Percentiles rank a stretch among this genome's conserved stretches.
Conservation (phyloP, 2,888 invertebrate genomes). For the Diarsia dahlii region DNA sequence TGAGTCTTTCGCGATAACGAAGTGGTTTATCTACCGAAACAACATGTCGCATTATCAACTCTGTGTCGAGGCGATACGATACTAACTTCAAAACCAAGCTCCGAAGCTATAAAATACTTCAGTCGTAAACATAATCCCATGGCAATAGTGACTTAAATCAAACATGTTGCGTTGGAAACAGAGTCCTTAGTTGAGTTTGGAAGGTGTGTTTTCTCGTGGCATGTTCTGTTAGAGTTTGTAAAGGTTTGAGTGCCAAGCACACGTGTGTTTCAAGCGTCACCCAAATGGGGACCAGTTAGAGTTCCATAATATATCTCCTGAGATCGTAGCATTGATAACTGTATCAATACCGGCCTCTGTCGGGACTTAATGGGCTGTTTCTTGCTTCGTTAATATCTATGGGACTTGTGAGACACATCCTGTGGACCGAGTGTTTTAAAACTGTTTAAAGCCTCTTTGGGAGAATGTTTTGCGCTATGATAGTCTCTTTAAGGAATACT, state of each 20-base stretch:
- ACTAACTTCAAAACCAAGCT: slow-evolving; percentile 56
- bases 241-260: slow-evolving; percentile 82
- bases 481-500: slow-evolving; percentile 3
- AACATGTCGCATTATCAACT: slow-evolving; percentile 59
- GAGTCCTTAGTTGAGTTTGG: slow-evolving; percentile 43
- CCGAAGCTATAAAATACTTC: slow-evolving; percentile 78
- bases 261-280: slow-evolving; percentile 88
- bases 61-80: slow-evolving; percentile 66
- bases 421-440: slow-evolving; percentile 55
- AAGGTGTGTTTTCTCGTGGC: slow-evolving; percentile 69
- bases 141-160: slow-evolving; percentile 75
- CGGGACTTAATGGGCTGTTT: slow-evolving; percentile 74
- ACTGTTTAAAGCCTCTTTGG: slow-evolving; percentile 38
- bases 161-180: slow-evolving; percentile 57
- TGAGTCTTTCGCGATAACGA: slow-evolving; percentile 67
- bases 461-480: slow-evolving; percentile 13
- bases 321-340: slow-evolving; percentile 85
- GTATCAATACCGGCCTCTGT: slow-evolving; percentile 78
- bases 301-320: slow-evolving; percentile 80
- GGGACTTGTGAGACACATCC: slow-evolving; percentile 63
- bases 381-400: slow-evolving; percentile 71
- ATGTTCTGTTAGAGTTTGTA: slow-evolving; percentile 64
- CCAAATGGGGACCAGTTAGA: slow-evolving; percentile 86
- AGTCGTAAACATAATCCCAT: slow-evolving; percentile 72
- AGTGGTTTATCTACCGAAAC: slow-evolving; percentile 71